Conservation (phyloP, 2,113 vertebrate species). For the Solenodon paradoxus region DNA sequence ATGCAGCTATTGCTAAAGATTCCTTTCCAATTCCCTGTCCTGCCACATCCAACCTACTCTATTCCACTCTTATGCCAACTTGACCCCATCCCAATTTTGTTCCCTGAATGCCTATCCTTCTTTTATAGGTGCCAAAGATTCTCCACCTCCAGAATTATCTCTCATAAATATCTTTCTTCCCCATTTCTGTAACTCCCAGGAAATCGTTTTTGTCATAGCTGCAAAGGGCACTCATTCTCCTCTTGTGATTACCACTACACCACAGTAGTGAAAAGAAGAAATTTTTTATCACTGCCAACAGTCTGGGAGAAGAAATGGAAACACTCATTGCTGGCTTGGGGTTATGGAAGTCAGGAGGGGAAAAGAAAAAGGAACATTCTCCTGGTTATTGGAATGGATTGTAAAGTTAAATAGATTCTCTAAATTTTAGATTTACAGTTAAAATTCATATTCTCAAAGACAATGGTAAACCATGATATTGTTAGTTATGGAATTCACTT, state of each 20-base stretch:
- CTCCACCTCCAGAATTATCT: neutral
- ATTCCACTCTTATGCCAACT: neutral
- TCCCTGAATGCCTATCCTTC: neutral
- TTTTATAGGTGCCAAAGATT: neutral
- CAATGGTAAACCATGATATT: neutral
- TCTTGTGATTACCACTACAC: neutral
- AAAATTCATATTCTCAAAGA: neutral
- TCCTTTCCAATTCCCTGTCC: neutral
- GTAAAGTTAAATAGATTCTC: neutral
- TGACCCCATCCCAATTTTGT: neutral
- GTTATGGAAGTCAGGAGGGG: neutral
- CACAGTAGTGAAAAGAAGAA: neutral
- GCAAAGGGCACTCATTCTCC: neutral
- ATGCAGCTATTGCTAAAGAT: neutral
- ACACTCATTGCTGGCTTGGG: neutral
- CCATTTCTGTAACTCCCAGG: neutral
- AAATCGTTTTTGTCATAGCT: neutral
- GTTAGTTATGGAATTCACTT: neutral
- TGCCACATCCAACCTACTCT: neutral
- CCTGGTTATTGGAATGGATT: constrained; percentile 14
- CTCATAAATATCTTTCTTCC: neutral
- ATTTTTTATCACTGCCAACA: neutral
- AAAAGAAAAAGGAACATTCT: neutral
- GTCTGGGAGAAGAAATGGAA: neutral
- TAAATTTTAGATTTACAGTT: neutral